A percentile compares a stretch with the other conserved stretches of the same genome.
Evolutionary conservation across 1,140 invertebrate genomes (phyloP).

Genomic region (Vanessa atalanta): DNA sequence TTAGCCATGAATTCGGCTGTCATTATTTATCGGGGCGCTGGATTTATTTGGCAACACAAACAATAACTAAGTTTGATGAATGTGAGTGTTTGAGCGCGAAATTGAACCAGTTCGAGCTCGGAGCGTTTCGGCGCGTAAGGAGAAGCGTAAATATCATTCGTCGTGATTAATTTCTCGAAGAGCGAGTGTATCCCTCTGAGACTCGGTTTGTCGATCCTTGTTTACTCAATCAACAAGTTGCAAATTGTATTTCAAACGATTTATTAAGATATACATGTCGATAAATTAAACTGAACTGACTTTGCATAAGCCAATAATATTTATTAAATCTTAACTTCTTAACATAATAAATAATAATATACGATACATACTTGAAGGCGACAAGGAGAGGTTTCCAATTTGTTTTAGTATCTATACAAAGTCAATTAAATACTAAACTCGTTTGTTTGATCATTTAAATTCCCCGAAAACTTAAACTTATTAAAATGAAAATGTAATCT

Average conservation of each 20-base stretch:
- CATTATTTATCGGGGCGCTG: slow-evolving; percentile 13
- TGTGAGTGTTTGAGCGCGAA: slow-evolving; percentile 31
- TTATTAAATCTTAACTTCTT: no score
- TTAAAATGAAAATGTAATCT: no score
- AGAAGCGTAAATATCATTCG: slow-evolving; percentile 13
- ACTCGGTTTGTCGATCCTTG: slow-evolving; percentile 1
- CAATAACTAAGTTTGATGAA: slow-evolving; percentile 34
- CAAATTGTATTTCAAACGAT: not conserved
- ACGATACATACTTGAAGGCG: no score
- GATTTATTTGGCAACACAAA: slow-evolving; percentile 35
- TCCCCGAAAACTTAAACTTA: no score
- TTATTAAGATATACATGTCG: not conserved
- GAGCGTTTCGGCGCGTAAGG: not conserved
- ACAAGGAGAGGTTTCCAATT: no score
- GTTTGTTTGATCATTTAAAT: no score
- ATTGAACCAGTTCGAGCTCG: slow-evolving; percentile 6
- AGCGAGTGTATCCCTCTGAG: not conserved
- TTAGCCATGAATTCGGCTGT: slow-evolving; percentile 20
- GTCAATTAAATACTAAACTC: no score
- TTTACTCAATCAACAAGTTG: slow-evolving; percentile 14
- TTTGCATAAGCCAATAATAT: not conserved
- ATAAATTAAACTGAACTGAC: not conserved
- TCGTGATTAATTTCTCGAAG: slow-evolving; percentile 11
- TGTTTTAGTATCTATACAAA: no score
- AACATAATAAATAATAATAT: no score